These are phyloP conservation scores for Ricordea florida DNA, from an alignment of 92 coral and sea anemone species.

Conservation along the genomic window DNA sequence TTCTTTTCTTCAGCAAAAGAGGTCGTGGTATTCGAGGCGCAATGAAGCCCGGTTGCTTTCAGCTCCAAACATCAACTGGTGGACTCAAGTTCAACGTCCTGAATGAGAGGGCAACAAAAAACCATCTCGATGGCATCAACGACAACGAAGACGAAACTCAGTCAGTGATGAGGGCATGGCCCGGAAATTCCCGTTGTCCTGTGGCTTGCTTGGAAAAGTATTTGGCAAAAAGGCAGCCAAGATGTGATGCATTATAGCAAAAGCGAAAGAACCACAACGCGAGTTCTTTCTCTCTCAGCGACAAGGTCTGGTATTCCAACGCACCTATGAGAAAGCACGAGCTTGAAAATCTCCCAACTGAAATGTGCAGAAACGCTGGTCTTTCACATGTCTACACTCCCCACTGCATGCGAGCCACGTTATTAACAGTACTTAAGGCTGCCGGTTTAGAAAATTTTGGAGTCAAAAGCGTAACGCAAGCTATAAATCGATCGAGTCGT, in stretches of 20 bases:
- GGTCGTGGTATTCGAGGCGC: slow-evolving; percentile 4
- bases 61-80: no score
- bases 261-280: not conserved
- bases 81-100: slow-evolving; percentile 4
- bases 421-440: slow-evolving; percentile 25
- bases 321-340: slow-evolving; percentile 14
- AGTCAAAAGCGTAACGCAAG: slow-evolving; percentile 30
- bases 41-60: no score
- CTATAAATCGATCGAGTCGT: slow-evolving; percentile 7
- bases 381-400: slow-evolving; percentile 22
- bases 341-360: slow-evolving; percentile 10
- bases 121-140: slow-evolving; percentile 31
- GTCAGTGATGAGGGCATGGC: slow-evolving; percentile 5
- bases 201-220: not conserved
- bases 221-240: slow-evolving; percentile 6
- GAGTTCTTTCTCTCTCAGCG: no score
- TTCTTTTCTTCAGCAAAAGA: slow-evolving; percentile 1
- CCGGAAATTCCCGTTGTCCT: slow-evolving; percentile 5
- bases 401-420: slow-evolving; percentile 43
- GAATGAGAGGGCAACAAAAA: slow-evolving; percentile 21
- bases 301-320: no score
- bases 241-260: not conserved
- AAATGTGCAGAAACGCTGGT: slow-evolving; percentile 38
- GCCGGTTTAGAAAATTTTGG: slow-evolving; percentile 27
- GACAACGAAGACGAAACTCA: slow-evolving; percentile 44